A percentile compares a stretch with the other conserved stretches of the same genome.
These are phyloP conservation scores for Ctenomys sociabilis DNA, from an alignment of 2,113 vertebrate genomes.

Conservation along the genomic window DNA sequence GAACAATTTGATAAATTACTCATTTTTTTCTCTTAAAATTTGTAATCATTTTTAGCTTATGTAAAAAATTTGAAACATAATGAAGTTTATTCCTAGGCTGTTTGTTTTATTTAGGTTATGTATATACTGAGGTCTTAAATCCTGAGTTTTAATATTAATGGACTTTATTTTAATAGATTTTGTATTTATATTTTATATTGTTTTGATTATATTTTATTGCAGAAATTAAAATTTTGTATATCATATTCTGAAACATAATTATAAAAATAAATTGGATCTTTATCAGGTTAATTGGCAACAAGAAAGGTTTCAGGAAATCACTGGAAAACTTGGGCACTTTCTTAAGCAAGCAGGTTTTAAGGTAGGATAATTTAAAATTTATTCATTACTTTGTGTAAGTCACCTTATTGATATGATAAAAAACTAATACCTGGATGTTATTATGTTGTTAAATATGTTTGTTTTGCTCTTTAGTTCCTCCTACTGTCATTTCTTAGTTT, in stretches of 20 bases:
- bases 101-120: conserved; percentile 38
- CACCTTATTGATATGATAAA: conserved; percentile 16
- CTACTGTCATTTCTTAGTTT: neutral
- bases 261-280: conserved; percentile 68
- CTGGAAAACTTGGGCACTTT: conserved; percentile 95
- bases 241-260: conserved; percentile 55
- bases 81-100: conserved; percentile 29
- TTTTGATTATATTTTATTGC: conserved; percentile 55
- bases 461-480: conserved; percentile 31
- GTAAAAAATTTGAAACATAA: neutral
- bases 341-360: conserved; percentile 99
- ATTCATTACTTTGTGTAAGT: conserved; percentile 45
- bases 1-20: neutral
- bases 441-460: conserved; percentile 49
- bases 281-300: conserved; percentile 96
- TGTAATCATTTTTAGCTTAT: conserved; percentile 41
- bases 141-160: conserved; percentile 61
- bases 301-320: conserved; percentile 95
- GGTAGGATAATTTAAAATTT: conserved; percentile 85
- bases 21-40: neutral
- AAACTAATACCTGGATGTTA: neutral
- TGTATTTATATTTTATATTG: conserved; percentile 57
- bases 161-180: conserved; percentile 43
- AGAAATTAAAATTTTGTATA: conserved; percentile 61
- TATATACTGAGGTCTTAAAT: conserved; percentile 33